Conservation (phyloP, 1,140 invertebrate genomes). For the Piezodorus guildinii region DNA sequence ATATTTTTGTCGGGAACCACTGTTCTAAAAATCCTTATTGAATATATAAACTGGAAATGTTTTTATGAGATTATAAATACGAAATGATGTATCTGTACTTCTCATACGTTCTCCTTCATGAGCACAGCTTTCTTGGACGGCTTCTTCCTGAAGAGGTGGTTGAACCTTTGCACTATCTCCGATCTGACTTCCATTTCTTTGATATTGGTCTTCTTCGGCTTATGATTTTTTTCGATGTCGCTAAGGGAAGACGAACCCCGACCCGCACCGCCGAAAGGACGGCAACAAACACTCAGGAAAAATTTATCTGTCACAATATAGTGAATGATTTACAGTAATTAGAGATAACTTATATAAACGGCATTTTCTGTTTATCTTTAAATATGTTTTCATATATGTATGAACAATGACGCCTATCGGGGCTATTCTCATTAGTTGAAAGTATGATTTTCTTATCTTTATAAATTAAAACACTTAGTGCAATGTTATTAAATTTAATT, state of each 20-base stretch:
- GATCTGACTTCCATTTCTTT: constrained; percentile 10
- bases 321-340: background rate
- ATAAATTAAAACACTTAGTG: no score
- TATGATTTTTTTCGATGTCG: background rate
- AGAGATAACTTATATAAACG: background rate
- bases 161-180: constrained; percentile 7
- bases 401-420: no score
- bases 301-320: background rate
- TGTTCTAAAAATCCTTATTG: no score
- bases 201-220: background rate
- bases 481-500: no score
- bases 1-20: no score
- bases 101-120: constrained; percentile 5
- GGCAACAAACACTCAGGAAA: background rate
- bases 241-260: background rate
- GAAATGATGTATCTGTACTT: constrained; percentile 5
- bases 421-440: no score
- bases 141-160: constrained; percentile 9
- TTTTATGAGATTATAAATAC: background rate
- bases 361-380: background rate
- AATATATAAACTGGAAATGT: no score
- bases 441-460: no score
- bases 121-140: background rate
- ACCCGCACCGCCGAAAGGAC: constrained; percentile 8
- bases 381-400: background rate